A percentile compares a stretch with the other conserved stretches of the same genome.
phyloP scores from a whole-genome alignment of 2,797 vertebrate species.

The Oophaga sylvatica region DNA sequence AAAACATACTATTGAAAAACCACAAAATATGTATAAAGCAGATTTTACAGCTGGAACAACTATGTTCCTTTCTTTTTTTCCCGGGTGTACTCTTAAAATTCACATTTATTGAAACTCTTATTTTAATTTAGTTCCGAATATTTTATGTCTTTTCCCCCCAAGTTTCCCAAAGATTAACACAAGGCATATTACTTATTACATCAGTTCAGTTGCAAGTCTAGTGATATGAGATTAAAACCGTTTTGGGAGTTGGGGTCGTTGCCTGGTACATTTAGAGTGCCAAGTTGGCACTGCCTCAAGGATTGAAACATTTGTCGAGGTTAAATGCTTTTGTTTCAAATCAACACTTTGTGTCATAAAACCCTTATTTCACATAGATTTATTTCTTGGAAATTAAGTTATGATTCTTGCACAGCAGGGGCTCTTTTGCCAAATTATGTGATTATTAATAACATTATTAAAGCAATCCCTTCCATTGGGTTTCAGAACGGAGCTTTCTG shows the following conservation, averaged over 20 bases:
- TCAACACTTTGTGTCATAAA: slow-evolving; percentile 12
- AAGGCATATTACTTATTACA: slow-evolving; percentile 33
- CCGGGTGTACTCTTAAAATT: slow-evolving; percentile 38
- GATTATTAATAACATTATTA: neutral
- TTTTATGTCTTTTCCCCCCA: slow-evolving; percentile 32
- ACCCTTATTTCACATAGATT: slow-evolving; percentile 21
- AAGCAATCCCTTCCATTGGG: neutral
- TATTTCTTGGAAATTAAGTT: slow-evolving; percentile 23
- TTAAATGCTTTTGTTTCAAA: slow-evolving; percentile 24
- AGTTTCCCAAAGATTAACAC: slow-evolving; percentile 41
- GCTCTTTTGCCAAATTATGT: neutral
- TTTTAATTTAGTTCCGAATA: slow-evolving; percentile 44
- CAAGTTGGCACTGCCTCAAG: slow-evolving; percentile 21
- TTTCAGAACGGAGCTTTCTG: too few relatives aligned
- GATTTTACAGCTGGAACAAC: slow-evolving; percentile 58
- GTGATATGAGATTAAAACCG: slow-evolving; percentile 6
- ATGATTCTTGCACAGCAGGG: neutral
- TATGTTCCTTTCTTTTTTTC: slow-evolving; percentile 44
- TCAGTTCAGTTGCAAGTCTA: slow-evolving; percentile 15
- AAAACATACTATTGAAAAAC: slow-evolving; percentile 54
- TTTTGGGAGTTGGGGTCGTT: neutral
- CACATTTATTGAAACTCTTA: slow-evolving; percentile 51
- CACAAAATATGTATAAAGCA: slow-evolving; percentile 57
- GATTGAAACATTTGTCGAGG: neutral
- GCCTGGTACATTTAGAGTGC: neutral